Evolutionary conservation across 2,888 invertebrate genomes (phyloP).

Genomic region (Cerceris ruficornis): DNA sequence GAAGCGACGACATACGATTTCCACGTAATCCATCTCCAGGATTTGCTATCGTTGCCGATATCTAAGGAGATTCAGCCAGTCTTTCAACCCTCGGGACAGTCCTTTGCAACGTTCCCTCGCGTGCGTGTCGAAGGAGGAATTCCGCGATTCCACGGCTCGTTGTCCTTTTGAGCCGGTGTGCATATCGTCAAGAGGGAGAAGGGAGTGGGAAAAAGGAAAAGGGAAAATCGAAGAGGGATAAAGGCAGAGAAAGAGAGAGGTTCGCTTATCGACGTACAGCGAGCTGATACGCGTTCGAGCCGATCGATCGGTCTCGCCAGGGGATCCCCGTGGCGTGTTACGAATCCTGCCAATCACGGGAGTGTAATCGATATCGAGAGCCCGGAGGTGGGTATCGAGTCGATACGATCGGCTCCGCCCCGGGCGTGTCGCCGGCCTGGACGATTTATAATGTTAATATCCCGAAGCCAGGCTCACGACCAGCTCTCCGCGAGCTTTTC

Average conservation of each 20-base stretch:
- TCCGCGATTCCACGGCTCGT: slow-evolving; percentile 25
- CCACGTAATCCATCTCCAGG: not conserved
- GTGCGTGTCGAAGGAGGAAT: slow-evolving; percentile 29
- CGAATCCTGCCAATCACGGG: slow-evolving; percentile 80
- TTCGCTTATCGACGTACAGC: not conserved
- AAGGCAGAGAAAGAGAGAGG: no score
- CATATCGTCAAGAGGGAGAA: not conserved
- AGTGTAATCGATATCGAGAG: slow-evolving; percentile 78
- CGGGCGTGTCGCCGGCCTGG: slow-evolving; percentile 79
- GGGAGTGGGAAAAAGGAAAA: no score
- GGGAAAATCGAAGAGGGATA: no score
- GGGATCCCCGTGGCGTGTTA: slow-evolving; percentile 75
- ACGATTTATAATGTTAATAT: slow-evolving; percentile 81
- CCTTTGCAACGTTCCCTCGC: slow-evolving; percentile 4
- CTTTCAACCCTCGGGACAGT: not conserved
- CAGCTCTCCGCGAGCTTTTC: slow-evolving; percentile 42
- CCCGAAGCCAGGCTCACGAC: slow-evolving; percentile 66
- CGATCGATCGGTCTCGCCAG: slow-evolving; percentile 56
- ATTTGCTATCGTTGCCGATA: slow-evolving; percentile 17
- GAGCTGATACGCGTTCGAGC: slow-evolving; percentile 35
- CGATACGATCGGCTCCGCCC: slow-evolving; percentile 80
- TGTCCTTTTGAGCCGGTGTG: slow-evolving; percentile 9
- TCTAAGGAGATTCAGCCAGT: slow-evolving; percentile 11
- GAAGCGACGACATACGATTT: slow-evolving; percentile 23
- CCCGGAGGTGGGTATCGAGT: slow-evolving; percentile 74